phyloP scores from a whole-genome alignment of 1,140 invertebrate species.

The Drosophila neocordata region DNA sequence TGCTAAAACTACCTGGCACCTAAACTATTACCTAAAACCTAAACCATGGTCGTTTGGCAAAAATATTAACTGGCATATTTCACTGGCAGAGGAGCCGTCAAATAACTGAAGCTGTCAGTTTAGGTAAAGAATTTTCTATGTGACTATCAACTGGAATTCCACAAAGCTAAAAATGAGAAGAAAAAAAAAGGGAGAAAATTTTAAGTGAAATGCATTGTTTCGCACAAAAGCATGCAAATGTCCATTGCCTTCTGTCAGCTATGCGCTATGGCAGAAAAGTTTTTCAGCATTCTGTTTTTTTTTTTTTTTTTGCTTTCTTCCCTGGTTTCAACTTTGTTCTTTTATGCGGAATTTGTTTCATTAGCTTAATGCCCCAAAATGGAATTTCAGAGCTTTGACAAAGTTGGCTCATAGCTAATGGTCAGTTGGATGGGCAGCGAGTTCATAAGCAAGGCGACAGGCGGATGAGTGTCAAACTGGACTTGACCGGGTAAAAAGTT shows the following conservation, averaged over 20 bases:
- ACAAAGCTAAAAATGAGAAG: conserved; percentile 27
- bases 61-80: conserved; percentile 70
- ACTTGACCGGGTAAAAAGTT: conserved; percentile 50
- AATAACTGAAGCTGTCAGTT: conserved; percentile 70
- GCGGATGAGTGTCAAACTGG: conserved; percentile 41
- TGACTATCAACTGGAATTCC: conserved; percentile 33
- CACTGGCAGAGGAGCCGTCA: conserved; percentile 49
- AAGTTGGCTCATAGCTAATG: conserved; percentile 55
- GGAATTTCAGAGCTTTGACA: conserved; percentile 51
- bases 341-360: conserved; percentile 61
- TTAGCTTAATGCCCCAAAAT: conserved; percentile 66
- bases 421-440: conserved; percentile 15
- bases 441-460: conserved; percentile 18
- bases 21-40: background rate
- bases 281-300: conserved; percentile 29
- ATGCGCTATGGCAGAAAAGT: conserved; percentile 35
- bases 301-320: no score
- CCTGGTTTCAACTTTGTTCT: conserved; percentile 32
- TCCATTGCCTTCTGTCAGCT: conserved; percentile 37
- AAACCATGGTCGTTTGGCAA: conserved; percentile 24
- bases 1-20: background rate
- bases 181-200: conserved; percentile 10
- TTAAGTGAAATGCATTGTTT: conserved; percentile 61
- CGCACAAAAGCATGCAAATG: conserved; percentile 50
- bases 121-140: conserved; percentile 18